Base-by-base conservation (phyloP, 2,888 invertebrate species). In the Branchipolynoe longqiensis region DNA sequence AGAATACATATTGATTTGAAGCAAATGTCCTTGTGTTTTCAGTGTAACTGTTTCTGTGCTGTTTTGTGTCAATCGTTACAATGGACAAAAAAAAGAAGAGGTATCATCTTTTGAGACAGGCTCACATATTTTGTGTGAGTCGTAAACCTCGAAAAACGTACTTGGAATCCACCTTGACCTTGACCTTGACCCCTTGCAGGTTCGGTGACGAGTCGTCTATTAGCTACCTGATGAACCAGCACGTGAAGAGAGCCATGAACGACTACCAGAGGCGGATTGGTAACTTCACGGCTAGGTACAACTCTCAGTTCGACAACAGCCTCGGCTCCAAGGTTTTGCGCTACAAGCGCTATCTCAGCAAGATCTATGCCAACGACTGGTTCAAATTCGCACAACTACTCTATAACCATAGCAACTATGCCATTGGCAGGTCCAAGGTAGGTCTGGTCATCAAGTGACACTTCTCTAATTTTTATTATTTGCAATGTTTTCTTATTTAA, bases 351-450 rank as follows among this genome's bases (percentile, higher is more conserved):
- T 92, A 92, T 85, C 87, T 92, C 36, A 88, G 89, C 56, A 89
- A 89, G 31, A 88, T 92, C 2, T 90, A 89, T 6, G 87, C 89
- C 8, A 93, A 91, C 83, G 87, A 89, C 31, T 93, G 93, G 93
- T 86, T 92, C 58, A 89, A 90, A 31, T 91, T 92, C 64, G 91
- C 93, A 1, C 87, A 85, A 81, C 74, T 78, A 69, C 58, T 89
- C 25, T 88, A 87, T 78, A 89, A 89, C 81, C 78, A 85, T 22
- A 87, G 85, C 62, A 41, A 38, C 22, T 83, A 41, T 22, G 59
- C 73, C 41, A 41, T 28, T 36, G 84, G 78, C 58, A 54, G 82
- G 38, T 58, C 56, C 3, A 82, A 82, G 82, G n/a, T n/a, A n/a
- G n/a, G n/a, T n/a, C n/a, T n/a, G n/a, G n/a, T n/a, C n/a, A n/a